These are phyloP conservation scores for Leptosomus discolor DNA, from an alignment of 2,113 vertebrate species.

Conservation along the genomic window DNA sequence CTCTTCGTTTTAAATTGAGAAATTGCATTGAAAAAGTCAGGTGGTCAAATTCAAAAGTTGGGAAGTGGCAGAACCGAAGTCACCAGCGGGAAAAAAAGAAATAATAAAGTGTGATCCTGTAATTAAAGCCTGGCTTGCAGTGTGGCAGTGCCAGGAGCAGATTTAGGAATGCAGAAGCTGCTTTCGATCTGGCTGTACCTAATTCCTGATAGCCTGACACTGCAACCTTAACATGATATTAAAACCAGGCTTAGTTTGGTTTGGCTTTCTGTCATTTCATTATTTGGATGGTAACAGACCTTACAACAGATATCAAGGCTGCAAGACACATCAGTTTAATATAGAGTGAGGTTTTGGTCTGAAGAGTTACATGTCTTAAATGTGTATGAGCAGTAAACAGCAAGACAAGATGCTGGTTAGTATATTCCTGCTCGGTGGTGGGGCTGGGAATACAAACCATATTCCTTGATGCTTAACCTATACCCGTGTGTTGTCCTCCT, in stretches of 20 bases:
- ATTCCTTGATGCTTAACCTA: background rate
- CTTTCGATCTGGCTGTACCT: background rate
- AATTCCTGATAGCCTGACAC: background rate
- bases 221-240: background rate
- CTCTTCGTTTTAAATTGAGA: background rate
- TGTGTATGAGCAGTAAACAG: background rate
- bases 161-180: background rate
- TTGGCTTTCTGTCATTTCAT: background rate
- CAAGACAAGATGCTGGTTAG: background rate
- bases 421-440: background rate
- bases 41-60: background rate
- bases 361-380: background rate
- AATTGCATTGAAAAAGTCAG: background rate
- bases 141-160: background rate
- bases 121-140: slow-evolving; percentile 20
- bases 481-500: background rate
- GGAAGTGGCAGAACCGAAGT: background rate
- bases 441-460: background rate
- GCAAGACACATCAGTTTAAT: background rate
- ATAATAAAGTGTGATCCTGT: background rate
- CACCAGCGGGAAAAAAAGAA: background rate
- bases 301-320: background rate
- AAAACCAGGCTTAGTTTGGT: background rate
- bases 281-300: background rate
- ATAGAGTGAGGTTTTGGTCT: rapidly evolving